Base-by-base conservation (phyloP, 1,140 invertebrate species). In the Heliconius nattereri region DNA sequence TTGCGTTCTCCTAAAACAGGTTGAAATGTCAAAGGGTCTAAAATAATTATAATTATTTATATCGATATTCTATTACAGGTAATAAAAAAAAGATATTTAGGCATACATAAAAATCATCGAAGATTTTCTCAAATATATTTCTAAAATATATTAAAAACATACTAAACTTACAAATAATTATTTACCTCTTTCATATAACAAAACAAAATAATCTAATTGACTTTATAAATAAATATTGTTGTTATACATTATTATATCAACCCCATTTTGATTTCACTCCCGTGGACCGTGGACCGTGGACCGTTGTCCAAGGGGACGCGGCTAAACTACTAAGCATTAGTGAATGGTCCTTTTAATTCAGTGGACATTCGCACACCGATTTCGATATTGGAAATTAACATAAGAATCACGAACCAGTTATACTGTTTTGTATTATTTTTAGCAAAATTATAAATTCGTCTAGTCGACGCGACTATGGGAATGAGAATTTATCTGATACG, bases 261-360 rank as follows among this genome's bases (percentile, higher is more conserved):
- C 75, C 71, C 49, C 35, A 73, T 76, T 19, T n/a, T 45, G 57
- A 57, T 8, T 26, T 73, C 3, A n/a, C 23, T 29, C 23, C 9
- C 11, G n/a, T 60, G 26, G 5, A 20, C 19, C 52, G 77, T 79
- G 37, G 37, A 79, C 86, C 11, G n/a, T 66, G 13, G 5, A n/a
- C 20, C 54, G 78, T 78, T 11, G 40, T 78, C 86, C 5, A 35
- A 81, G 72, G 83, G 85, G 84, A 76, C 73, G 80, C 80, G 83
- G 83, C 84, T 90, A 89, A 90, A 90, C 91, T 87, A 87, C 88
- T 87, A 85, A 88, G 77, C 76, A 86, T 3, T 57, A 57, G 89
- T 91, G 87, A 88, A 90, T 91, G 86, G 84, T 78, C 78, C 85
- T 87, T 85, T 89, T 86, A 88, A 85, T 89, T 86, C 86, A 84